Conservation (phyloP, 2,888 invertebrate species). For the Eupithecia centaureata region DNA sequence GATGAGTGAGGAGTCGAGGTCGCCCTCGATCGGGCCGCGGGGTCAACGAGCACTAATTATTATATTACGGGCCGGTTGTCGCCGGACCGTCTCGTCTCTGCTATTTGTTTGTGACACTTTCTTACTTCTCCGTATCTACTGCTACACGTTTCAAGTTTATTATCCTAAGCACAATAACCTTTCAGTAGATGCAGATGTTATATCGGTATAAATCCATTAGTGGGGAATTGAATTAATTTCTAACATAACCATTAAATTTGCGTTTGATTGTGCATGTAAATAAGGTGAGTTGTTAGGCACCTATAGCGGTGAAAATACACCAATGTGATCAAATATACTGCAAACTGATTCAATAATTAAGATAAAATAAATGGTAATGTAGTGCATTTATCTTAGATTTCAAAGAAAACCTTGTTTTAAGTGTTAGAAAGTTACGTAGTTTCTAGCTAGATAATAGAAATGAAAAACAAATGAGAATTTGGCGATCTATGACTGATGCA, state of each 20-base stretch:
- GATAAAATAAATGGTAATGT: background rate
- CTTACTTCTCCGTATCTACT: background rate
- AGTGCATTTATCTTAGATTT: background rate
- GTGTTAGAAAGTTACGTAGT: background rate
- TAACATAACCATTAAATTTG: background rate
- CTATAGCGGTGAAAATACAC: background rate
- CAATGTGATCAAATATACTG: background rate
- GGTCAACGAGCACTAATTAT: constrained; percentile 33
- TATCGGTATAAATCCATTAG: background rate
- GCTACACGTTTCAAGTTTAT: background rate
- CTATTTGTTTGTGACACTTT: background rate
- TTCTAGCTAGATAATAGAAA: background rate
- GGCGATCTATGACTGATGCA: background rate
- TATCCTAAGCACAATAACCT: background rate
- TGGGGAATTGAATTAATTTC: background rate
- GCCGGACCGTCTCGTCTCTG: too few species aligned
- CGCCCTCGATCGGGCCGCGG: background rate
- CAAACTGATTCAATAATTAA: background rate
- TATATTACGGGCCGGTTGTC: background rate
- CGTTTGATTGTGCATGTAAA: background rate
- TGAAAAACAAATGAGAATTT: background rate
- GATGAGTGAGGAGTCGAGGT: background rate
- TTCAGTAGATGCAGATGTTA: background rate
- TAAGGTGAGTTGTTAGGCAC: background rate
- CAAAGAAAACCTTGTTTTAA: background rate